These are phyloP conservation scores for Caiman crocodilus DNA, from an alignment of 2,797 vertebrate species.

Conservation along the genomic window DNA sequence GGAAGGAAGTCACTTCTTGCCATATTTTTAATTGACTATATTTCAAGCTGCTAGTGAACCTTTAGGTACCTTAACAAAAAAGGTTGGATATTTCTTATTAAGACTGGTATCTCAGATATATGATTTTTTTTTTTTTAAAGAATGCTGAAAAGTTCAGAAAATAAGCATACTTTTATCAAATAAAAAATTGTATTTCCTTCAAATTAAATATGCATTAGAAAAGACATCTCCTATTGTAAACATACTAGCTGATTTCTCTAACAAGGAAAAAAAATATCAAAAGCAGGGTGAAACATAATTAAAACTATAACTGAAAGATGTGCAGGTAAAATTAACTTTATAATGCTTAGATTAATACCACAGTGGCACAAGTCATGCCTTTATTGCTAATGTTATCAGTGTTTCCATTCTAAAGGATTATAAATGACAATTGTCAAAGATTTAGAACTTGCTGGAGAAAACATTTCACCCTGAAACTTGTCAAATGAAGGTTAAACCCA, in stretches of 20 bases:
- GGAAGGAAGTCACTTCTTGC: neutral
- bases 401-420: neutral
- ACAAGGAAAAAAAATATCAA: neutral
- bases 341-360: neutral
- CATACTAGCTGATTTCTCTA: neutral
- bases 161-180: neutral
- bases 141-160: neutral
- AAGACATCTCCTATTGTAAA: neutral
- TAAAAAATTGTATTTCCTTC: neutral
- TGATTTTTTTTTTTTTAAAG: neutral
- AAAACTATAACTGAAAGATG: neutral
- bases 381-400: neutral
- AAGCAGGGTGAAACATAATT: neutral
- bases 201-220: neutral
- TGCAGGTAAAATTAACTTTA: neutral
- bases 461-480: neutral
- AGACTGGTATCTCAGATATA: neutral
- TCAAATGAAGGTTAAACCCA: neutral
- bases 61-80: neutral
- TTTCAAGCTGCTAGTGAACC: neutral
- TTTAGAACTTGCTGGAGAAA: neutral
- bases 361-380: neutral
- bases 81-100: neutral
- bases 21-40: neutral
- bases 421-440: accelerated